Evolutionary conservation across 2,888 invertebrate species (phyloP).

Genomic region (Emesis russula): DNA sequence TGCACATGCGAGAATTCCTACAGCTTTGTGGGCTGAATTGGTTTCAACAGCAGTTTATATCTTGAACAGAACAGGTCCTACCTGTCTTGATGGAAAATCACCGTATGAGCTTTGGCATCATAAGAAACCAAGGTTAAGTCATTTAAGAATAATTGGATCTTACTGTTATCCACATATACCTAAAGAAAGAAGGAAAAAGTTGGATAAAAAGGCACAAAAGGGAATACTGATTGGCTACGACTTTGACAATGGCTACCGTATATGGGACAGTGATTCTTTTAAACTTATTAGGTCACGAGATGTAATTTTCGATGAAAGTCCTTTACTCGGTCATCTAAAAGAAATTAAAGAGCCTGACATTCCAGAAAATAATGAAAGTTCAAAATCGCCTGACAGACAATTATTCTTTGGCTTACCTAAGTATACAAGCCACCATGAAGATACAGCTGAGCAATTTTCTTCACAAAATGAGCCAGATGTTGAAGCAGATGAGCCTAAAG

Average conservation of each 20-base stretch:
- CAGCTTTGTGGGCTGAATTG: constrained; percentile 53
- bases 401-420: too few relatives aligned
- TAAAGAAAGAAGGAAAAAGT: constrained; percentile 60
- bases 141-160: constrained; percentile 9
- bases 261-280: constrained; percentile 36
- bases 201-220: constrained; percentile 44
- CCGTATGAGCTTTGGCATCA: constrained; percentile 87
- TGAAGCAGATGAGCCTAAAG: not conserved
- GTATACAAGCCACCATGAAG: too few relatives aligned
- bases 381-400: too few relatives aligned
- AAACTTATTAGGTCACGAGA: constrained; percentile 57
- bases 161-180: constrained; percentile 61
- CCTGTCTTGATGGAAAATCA: constrained; percentile 77
- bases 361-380: not conserved
- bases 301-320: constrained; percentile 57
- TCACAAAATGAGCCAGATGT: not conserved
- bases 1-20: constrained; percentile 11
- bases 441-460: not conserved
- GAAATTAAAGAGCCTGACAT: not conserved
- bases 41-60: constrained; percentile 67
- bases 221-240: constrained; percentile 64
- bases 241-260: constrained; percentile 50
- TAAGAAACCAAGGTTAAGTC: constrained; percentile 41
- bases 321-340: not conserved
- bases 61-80: constrained; percentile 76